phyloP scores from a whole-genome alignment of 2,797 vertebrate genomes.

The Chromobotia macracanthus region DNA sequence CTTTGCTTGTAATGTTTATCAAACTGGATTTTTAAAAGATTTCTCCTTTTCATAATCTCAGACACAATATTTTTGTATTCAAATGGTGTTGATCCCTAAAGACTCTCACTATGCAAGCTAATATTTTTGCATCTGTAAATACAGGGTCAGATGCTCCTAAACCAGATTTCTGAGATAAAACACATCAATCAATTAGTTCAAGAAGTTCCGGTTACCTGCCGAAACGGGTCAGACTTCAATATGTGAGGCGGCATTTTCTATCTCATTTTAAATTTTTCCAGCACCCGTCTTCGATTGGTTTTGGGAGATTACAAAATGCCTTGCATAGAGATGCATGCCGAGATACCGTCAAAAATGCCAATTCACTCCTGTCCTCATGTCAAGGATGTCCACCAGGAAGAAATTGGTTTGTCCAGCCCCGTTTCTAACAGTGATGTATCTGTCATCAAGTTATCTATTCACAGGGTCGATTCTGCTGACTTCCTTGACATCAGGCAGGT shows the following conservation, averaged over 20 bases:
- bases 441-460: constrained; percentile 29
- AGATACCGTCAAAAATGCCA: constrained; percentile 17
- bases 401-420: constrained; percentile 23
- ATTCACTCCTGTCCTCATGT: constrained; percentile 27
- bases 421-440: constrained; percentile 35
- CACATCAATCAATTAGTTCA: neutral
- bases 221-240: neutral
- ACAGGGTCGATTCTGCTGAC: neutral
- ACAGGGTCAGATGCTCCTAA: too few relatives aligned
- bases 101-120: neutral
- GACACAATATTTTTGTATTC: neutral
- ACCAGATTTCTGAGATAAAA: neutral
- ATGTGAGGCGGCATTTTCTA: neutral
- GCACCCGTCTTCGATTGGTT: too few relatives aligned
- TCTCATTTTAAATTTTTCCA: neutral
- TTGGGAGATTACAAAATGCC: neutral
- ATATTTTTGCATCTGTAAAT: neutral
- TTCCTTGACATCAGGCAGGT: constrained; percentile 24
- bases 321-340: neutral
- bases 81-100: neutral
- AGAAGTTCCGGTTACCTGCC: neutral
- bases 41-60: neutral
- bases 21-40: too few relatives aligned
- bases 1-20: too few relatives aligned
- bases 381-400: constrained; percentile 32